Evolutionary conservation across 2,888 invertebrate genomes (phyloP).

Genomic region (Copidosoma aretas): DNA sequence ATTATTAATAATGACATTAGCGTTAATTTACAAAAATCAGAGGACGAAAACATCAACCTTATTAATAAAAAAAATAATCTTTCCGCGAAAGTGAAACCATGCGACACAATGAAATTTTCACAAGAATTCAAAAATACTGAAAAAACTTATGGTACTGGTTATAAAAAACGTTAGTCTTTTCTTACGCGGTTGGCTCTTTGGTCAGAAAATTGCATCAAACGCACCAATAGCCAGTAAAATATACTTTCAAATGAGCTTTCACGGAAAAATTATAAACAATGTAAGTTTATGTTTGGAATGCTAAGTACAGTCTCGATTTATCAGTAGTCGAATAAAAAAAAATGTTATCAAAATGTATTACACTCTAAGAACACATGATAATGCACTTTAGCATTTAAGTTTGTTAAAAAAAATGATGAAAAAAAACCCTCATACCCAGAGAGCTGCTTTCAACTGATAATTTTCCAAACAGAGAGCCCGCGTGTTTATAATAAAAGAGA

Average conservation of each 20-base stretch:
- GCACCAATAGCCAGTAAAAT: background rate
- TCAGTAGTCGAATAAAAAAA: background rate
- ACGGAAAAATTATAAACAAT: background rate
- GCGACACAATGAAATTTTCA: slow-evolving; percentile 23
- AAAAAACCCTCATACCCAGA: background rate
- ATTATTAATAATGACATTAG: slow-evolving; percentile 21
- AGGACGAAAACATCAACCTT: slow-evolving; percentile 11
- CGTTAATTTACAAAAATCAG: slow-evolving; percentile 31
- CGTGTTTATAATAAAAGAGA: background rate
- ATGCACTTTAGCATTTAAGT: background rate
- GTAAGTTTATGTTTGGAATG: background rate
- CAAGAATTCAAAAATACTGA: slow-evolving; percentile 14
- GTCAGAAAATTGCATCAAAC: slow-evolving; percentile 19
- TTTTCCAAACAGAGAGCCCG: slow-evolving; percentile 22
- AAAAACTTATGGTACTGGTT: slow-evolving; percentile 14
- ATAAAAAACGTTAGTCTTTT: slow-evolving; percentile 6
- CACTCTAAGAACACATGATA: background rate
- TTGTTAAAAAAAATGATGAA: background rate
- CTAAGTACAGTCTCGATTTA: background rate
- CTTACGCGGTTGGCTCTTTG: slow-evolving; percentile 12
- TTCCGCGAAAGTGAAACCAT: slow-evolving; percentile 20
- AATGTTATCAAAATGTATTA: background rate
- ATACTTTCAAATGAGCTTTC: too few relatives aligned
- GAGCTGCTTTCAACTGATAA: slow-evolving; percentile 12
- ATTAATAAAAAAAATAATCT: slow-evolving; percentile 29